These are phyloP conservation scores for Hydrochoerus hydrochaeris DNA, from an alignment of 2,113 vertebrate genomes.

Conservation along the genomic window DNA sequence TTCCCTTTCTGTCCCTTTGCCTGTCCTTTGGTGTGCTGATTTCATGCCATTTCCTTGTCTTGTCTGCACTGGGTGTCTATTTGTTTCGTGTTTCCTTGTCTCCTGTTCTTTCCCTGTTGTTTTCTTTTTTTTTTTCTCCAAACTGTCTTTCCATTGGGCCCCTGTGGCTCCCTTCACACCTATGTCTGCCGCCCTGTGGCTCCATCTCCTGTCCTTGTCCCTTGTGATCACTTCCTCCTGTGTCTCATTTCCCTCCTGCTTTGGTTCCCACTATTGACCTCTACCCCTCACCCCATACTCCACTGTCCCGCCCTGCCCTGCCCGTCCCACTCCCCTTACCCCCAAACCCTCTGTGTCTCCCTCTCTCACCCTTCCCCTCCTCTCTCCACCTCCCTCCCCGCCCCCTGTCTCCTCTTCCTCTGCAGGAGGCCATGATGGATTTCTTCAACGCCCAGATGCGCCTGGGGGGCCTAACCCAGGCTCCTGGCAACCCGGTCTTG, in stretches of 20 bases:
- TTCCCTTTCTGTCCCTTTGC: neutral
- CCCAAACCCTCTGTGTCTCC: constrained; percentile 76
- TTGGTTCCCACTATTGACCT: constrained; percentile 45
- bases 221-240: neutral
- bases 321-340: constrained; percentile 48
- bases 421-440: constrained; percentile 96
- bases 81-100: neutral
- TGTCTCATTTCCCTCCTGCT: neutral
- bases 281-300: constrained; percentile 29
- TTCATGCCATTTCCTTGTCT: fast-evolving
- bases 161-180: neutral
- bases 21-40: neutral
- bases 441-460: constrained; percentile 98
- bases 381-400: constrained; percentile 80
- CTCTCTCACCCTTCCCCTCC: constrained; percentile 86
- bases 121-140: neutral
- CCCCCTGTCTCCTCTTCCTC: constrained; percentile 73
- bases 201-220: neutral
- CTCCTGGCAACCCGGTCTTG: constrained; percentile 95
- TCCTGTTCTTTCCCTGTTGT: neutral
- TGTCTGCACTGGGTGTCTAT: neutral
- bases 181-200: neutral
- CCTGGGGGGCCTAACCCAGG: constrained; percentile 94
- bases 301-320: constrained; percentile 48
- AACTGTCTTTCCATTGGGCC: neutral